Percentiles rank a stretch among this genome's conserved stretches.
These are phyloP conservation scores for Lithobius niger DNA, from an alignment of 1,140 invertebrate genomes.

Conservation along the genomic window DNA sequence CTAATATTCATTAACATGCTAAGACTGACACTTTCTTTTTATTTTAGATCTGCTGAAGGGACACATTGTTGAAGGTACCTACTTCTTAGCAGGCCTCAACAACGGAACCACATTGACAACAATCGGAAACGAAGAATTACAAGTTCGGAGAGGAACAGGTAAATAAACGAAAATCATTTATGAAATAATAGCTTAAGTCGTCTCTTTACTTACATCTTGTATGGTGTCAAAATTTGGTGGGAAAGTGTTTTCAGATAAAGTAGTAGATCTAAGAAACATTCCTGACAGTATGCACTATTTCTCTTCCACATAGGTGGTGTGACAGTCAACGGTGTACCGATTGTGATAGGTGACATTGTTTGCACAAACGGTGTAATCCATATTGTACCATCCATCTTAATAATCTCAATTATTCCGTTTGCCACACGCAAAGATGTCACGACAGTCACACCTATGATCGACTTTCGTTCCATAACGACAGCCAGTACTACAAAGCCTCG, in stretches of 20 bases:
- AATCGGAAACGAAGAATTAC: not conserved
- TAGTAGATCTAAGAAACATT: not conserved
- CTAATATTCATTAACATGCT: no score
- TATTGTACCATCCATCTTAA: not conserved
- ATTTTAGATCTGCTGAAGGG: not conserved
- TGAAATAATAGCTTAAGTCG: not conserved
- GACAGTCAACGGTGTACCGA: not conserved
- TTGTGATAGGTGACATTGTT: not conserved
- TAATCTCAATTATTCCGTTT: no score
- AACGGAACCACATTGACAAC: not conserved
- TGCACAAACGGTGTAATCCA: not conserved
- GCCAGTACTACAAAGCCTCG: no score
- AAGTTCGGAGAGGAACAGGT: not conserved
- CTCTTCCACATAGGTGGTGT: not conserved
- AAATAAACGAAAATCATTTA: not conserved
- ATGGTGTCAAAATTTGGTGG: not conserved
- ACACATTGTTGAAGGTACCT: not conserved
- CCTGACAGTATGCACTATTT: not conserved
- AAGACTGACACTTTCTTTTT: no score
- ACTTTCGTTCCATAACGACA: no score
- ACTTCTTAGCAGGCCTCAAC: not conserved
- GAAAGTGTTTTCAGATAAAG: not conserved
- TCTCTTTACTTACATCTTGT: not conserved
- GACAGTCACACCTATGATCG: no score
- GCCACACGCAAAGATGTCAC: no score